Base-by-base conservation (phyloP, 2,888 invertebrate species). In the Onthophagus sagittarius region DNA sequence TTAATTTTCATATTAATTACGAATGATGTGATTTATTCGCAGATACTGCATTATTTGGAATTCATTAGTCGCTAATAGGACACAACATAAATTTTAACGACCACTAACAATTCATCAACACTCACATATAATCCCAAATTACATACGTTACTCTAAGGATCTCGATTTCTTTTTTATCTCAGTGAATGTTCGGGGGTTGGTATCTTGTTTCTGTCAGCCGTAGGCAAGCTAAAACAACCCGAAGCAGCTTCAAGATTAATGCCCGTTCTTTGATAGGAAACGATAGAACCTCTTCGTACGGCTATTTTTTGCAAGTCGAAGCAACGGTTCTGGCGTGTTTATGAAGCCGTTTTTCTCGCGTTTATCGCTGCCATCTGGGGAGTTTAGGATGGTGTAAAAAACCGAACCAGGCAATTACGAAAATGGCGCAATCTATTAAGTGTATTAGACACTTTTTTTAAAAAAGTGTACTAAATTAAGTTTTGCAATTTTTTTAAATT, bases 341-440 rank as follows among this genome's bases (percentile, higher is more conserved):
- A 67, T 67, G 67, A 67, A 67, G 67, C 11, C 67, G 67, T 67
- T 67, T 67, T 67, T 67, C 67, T 67, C 11, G 67, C 67, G 23
- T 31, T 67, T 67, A 67, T 67, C 67, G 67, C 31, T 23, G 32
- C 23, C 67, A 67, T 67, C 67, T 67, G 67, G 15, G 7, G 67
- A 23, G 67, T 23, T 32, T 23, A 32, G 32, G 23, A 23, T 32
- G 15, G 67, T 23, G 63, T 7, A n/a, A 67, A 67, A 67, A 67
- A 67, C 15, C 32, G 67, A 32, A 67, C n/a, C 32, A 23, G n/a
- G 67, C 67, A 67, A 67, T 67, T 31, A 67, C 67, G 67, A 23
- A 67, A 67, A 67, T 67, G 15, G 67, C 31, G 67, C 64, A 64
- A 64, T 64, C 64, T 64, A 64, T 64, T 64, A 64, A 23, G 64